phyloP scores from a whole-genome alignment of 2,888 invertebrate genomes.

The Sycophila texana region DNA sequence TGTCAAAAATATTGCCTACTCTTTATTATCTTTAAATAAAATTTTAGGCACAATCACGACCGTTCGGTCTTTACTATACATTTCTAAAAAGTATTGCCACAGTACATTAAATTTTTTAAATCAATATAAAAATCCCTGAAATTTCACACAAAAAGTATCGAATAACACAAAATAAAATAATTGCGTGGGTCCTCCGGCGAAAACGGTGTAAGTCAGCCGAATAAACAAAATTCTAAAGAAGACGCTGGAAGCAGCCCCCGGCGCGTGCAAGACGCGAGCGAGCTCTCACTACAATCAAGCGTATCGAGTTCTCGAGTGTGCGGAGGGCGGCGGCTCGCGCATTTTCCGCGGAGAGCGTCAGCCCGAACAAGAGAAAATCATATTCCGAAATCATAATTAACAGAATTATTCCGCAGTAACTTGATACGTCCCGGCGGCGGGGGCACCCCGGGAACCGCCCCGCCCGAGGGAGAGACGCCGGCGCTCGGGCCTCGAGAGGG shows the following conservation, averaged over 20 bases:
- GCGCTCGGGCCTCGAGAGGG: slow-evolving; percentile 61
- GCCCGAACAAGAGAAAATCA: slow-evolving; percentile 63
- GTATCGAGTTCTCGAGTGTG: slow-evolving; percentile 42
- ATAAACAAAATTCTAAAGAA: background rate
- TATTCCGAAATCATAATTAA: slow-evolving; percentile 74
- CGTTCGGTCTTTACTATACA: no score
- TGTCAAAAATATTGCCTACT: no score
- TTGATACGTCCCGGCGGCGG: slow-evolving; percentile 67
- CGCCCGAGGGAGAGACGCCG: background rate
- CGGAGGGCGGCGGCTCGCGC: background rate
- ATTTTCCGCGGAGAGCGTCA: slow-evolving; percentile 9
- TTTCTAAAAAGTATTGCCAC: no score
- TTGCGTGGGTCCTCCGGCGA: background rate
- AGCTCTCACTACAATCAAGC: slow-evolving; percentile 37
- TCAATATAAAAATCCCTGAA: background rate
- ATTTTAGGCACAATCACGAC: no score
- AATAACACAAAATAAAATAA: background rate
- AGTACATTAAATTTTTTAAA: no score
- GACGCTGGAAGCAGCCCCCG: background rate
- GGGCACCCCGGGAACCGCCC: background rate
- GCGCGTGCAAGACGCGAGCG: background rate
- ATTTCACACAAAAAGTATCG: background rate
- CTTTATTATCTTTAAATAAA: no score
- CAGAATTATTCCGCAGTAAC: slow-evolving; percentile 74
- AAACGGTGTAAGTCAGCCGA: background rate